phyloP scores from a whole-genome alignment of 2,797 vertebrate genomes.

The Melanogrammus aeglefinus region DNA sequence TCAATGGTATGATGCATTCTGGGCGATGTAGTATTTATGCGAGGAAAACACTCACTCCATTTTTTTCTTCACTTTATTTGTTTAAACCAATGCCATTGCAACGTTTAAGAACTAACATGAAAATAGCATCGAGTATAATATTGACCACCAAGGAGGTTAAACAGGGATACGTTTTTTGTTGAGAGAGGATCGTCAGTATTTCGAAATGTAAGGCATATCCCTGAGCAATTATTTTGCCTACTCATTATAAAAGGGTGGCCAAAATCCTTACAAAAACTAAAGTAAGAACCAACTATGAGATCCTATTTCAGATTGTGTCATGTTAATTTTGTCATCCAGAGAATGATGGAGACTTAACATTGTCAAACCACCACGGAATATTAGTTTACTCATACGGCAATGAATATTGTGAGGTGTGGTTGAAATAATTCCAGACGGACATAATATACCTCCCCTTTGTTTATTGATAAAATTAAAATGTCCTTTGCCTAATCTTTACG shows the following conservation, averaged over 20 bases:
- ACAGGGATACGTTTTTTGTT: not conserved
- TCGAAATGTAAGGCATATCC: not conserved
- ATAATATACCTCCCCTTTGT: conserved; percentile 60
- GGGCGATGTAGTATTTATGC: not conserved
- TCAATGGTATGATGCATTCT: conserved; percentile 1
- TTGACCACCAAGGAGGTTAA: not conserved
- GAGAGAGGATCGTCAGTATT: too few relatives aligned
- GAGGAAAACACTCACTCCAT: not conserved
- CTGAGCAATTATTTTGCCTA: too few relatives aligned
- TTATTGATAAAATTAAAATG: conserved; percentile 69
- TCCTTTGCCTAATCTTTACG: conserved; percentile 30
- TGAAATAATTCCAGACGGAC: conserved; percentile 21
- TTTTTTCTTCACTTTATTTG: not conserved
- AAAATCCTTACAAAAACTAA: not conserved
- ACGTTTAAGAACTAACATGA: not conserved
- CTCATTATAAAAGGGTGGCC: not conserved
- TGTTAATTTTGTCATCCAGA: not conserved
- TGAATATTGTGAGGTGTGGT: too few relatives aligned
- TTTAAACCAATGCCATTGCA: not conserved
- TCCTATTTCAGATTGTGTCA: not conserved
- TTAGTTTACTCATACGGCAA: too few relatives aligned
- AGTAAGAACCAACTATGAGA: not conserved
- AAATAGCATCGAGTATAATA: not conserved
- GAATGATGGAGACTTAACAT: too few relatives aligned
- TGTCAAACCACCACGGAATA: too few relatives aligned